Conservation (phyloP, 2,888 invertebrate genomes). For the Microdon myrmicae region DNA sequence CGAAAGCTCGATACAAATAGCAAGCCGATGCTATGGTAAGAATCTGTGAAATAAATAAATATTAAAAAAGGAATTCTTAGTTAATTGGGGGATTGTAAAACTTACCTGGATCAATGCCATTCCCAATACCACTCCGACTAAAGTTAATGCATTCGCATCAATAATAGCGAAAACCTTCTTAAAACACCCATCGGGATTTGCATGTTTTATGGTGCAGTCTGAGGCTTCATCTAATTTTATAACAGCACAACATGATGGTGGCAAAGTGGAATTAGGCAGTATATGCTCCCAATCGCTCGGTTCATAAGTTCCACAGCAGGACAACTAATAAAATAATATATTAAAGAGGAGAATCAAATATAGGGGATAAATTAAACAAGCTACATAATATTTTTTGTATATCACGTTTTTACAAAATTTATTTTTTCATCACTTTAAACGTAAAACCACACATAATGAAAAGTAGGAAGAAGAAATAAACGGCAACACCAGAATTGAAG, state of each 20-base stretch:
- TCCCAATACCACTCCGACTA: conserved; percentile 86
- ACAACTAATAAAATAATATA: conserved; percentile 69
- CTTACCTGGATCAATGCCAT: conserved; percentile 88
- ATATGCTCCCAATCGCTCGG: conserved; percentile 74
- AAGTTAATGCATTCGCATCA: conserved; percentile 76
- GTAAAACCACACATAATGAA: too few relatives aligned
- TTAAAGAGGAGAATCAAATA: conserved; percentile 1
- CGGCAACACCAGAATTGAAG: too few relatives aligned
- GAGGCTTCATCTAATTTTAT: conserved; percentile 69
- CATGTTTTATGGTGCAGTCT: conserved; percentile 67
- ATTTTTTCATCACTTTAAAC: too few relatives aligned
- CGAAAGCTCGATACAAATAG: conserved; percentile 91
- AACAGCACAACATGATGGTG: conserved; percentile 62
- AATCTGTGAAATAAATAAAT: conserved; percentile 71
- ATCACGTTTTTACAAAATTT: too few relatives aligned
- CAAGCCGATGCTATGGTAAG: conserved; percentile 92
- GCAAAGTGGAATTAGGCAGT: conserved; percentile 65
- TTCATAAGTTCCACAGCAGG: conserved; percentile 80
- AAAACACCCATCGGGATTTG: conserved; percentile 75
- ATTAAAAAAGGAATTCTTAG: background rate
- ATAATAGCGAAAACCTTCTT: conserved; percentile 73
- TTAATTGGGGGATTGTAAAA: background rate
- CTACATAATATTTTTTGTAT: too few relatives aligned
- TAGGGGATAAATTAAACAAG: conserved; percentile 5
- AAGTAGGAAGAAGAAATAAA: too few relatives aligned